A percentile compares a stretch with the other conserved stretches of the same genome.
phyloP scores from a whole-genome alignment of 2,888 invertebrate species.

The Theretra japonica region DNA sequence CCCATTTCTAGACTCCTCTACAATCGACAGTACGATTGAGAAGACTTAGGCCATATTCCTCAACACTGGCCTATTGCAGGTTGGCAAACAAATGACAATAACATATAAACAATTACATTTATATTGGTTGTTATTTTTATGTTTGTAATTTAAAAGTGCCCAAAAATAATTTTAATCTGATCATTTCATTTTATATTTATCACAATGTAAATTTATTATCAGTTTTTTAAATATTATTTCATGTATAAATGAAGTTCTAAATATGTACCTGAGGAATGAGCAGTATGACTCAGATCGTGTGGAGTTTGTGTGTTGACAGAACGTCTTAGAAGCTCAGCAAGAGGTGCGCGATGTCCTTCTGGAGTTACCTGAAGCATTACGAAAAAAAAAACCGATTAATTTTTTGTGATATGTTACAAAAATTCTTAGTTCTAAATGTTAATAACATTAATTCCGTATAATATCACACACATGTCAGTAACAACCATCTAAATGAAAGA shows the following conservation, averaged over 20 bases:
- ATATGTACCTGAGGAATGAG: slow-evolving; percentile 88
- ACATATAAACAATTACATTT: background rate
- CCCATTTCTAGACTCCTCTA: background rate
- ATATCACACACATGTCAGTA: too few relatives aligned
- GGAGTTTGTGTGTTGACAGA: slow-evolving; percentile 95
- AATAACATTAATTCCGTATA: too few relatives aligned
- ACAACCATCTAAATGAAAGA: too few relatives aligned
- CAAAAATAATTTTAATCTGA: too few relatives aligned
- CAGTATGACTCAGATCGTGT: slow-evolving; percentile 87
- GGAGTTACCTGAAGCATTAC: slow-evolving; percentile 86
- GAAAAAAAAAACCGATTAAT: too few relatives aligned
- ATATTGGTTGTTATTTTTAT: background rate
- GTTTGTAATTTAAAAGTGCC: too few relatives aligned
- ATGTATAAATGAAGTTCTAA: background rate
- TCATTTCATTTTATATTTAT: too few relatives aligned
- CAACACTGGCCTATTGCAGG: too few relatives aligned
- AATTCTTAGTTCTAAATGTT: too few relatives aligned
- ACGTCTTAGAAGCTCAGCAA: slow-evolving; percentile 90
- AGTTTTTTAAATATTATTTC: background rate
- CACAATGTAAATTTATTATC: background rate
- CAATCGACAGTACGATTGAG: background rate
- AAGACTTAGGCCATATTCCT: background rate
- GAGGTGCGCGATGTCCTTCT: slow-evolving; percentile 93
- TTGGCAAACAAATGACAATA: background rate
- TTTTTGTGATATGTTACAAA: too few relatives aligned